phyloP scores from a whole-genome alignment of 1,140 invertebrate genomes.

The Pollicipes pollicipes region DNA sequence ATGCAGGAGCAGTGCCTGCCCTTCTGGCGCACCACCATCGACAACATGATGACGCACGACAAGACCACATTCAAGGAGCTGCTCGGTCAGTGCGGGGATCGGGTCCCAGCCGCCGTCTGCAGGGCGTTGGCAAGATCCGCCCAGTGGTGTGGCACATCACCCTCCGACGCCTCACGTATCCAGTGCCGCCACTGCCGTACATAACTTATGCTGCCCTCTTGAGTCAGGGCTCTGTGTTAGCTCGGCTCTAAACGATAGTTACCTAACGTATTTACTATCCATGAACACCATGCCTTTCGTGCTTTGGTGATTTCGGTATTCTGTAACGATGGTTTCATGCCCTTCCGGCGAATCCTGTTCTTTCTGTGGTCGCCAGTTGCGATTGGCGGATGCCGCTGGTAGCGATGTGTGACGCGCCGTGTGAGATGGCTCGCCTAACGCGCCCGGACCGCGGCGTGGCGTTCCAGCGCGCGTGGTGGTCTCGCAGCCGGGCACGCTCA shows the following conservation, averaged over 20 bases:
- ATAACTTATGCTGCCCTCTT: too few relatives aligned
- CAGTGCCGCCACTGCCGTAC: too few relatives aligned
- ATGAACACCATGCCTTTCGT: too few relatives aligned
- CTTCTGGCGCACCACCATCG: constrained; percentile 68
- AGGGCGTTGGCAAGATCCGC: background rate
- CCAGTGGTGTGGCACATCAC: too few relatives aligned
- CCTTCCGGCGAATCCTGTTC: too few relatives aligned
- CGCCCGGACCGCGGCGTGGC: constrained; percentile 23
- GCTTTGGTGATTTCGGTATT: too few relatives aligned
- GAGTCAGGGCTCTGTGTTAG: too few relatives aligned
- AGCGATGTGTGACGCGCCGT: background rate
- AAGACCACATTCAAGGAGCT: constrained; percentile 81
- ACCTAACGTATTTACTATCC: too few relatives aligned
- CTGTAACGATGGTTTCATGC: too few relatives aligned
- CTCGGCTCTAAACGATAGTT: too few relatives aligned
- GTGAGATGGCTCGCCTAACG: background rate
- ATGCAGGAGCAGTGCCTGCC: constrained; percentile 64
- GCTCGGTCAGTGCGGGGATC: constrained; percentile 38
- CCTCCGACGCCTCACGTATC: too few relatives aligned
- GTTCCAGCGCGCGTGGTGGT: constrained; percentile 59
- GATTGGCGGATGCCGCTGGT: background rate
- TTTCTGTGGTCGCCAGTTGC: too few relatives aligned
- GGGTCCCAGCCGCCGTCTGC: background rate
- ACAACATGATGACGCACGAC: constrained; percentile 89
- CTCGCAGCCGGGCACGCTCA: constrained; percentile 54